These are phyloP conservation scores for Chrysolina oricalcia DNA, from an alignment of 2,888 invertebrate genomes.

Conservation along the genomic window DNA sequence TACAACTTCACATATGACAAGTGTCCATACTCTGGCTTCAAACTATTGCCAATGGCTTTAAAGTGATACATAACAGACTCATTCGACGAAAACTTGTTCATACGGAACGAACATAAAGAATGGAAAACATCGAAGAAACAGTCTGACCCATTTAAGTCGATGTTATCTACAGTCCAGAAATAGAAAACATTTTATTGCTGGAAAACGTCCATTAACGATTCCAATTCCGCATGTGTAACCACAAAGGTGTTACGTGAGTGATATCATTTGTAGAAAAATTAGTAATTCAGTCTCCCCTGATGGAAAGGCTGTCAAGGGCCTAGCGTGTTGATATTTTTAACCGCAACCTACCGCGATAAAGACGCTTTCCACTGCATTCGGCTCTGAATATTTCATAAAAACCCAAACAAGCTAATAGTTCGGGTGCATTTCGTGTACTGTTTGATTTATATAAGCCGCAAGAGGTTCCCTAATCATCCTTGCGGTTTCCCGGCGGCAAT, in stretches of 20 bases:
- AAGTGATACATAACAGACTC: no score
- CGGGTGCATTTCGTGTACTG: slow-evolving; percentile 60
- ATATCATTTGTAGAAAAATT: slow-evolving; percentile 59
- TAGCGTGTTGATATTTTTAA: slow-evolving; percentile 63
- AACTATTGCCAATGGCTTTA: no score
- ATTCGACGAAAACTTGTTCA: no score
- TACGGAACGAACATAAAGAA: neutral
- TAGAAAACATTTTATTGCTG: slow-evolving; percentile 15
- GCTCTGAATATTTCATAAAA: slow-evolving; percentile 65
- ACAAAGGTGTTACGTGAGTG: slow-evolving; percentile 52
- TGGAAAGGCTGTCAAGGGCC: slow-evolving; percentile 27
- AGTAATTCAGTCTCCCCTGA: slow-evolving; percentile 56
- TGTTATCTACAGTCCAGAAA: slow-evolving; percentile 10
- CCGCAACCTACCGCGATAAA: slow-evolving; percentile 59
- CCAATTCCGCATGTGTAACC: slow-evolving; percentile 41
- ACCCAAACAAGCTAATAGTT: slow-evolving; percentile 67
- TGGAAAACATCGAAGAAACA: neutral
- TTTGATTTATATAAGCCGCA: slow-evolving; percentile 68
- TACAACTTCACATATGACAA: no score
- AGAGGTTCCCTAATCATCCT: slow-evolving; percentile 67
- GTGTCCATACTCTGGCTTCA: no score
- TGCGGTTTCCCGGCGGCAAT: slow-evolving; percentile 61
- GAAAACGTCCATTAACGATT: slow-evolving; percentile 28
- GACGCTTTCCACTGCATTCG: slow-evolving; percentile 54
- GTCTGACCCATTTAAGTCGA: neutral